phyloP scores from a whole-genome alignment of 2,888 invertebrate genomes.

The Eremobia ochroleuca region DNA sequence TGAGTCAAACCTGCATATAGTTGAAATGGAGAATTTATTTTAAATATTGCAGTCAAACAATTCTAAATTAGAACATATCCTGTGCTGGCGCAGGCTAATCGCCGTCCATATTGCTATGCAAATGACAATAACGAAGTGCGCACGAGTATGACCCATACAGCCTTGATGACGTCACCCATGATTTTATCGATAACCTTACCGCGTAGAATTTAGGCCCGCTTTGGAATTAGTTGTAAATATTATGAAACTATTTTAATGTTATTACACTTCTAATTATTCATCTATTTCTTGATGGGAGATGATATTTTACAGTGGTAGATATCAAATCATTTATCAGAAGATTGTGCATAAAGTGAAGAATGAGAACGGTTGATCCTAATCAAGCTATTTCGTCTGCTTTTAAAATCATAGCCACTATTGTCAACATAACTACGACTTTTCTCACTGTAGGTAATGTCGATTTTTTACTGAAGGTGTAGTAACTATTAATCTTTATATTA shows the following conservation, averaged over 20 bases:
- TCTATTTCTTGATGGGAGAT: background rate
- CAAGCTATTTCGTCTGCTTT: background rate
- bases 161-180: constrained; percentile 80
- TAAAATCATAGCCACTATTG: background rate
- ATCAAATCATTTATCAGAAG: background rate
- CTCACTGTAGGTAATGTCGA: background rate
- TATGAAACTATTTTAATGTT: constrained; percentile 7
- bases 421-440: background rate
- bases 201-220: constrained; percentile 51
- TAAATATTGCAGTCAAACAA: constrained; percentile 6
- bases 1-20: background rate
- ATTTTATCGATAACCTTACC: constrained; percentile 71
- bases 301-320: no score
- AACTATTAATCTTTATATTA: constrained; percentile 1
- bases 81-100: constrained; percentile 55
- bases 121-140: constrained; percentile 77
- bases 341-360: no score
- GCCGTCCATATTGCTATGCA: constrained; percentile 75
- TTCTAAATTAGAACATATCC: constrained; percentile 37
- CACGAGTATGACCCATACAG: constrained; percentile 78
- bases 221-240: constrained; percentile 18
- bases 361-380: background rate
- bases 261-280: constrained; percentile 1
- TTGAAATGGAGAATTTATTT: background rate
- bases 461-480: background rate